Percentiles rank a stretch among this genome's conserved stretches.
These are phyloP conservation scores for Rutilus rutilus DNA, from an alignment of 2,113 vertebrate genomes.

Conservation along the genomic window DNA sequence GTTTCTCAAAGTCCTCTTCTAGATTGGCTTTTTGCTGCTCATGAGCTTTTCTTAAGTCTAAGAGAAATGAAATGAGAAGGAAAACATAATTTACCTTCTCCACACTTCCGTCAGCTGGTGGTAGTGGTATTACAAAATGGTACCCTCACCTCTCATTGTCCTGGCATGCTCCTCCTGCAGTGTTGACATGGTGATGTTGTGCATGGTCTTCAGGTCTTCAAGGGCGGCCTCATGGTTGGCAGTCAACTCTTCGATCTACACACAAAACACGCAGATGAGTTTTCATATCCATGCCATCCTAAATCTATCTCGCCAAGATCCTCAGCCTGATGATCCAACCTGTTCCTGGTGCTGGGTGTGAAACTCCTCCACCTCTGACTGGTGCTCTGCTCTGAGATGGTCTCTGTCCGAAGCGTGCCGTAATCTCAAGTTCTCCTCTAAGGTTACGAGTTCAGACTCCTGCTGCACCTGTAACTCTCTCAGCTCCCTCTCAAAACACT, in stretches of 20 bases:
- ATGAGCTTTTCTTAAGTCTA: slow-evolving; percentile 88
- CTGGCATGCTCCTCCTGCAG: slow-evolving; percentile 88
- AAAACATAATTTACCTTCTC: neutral
- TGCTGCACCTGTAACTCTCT: slow-evolving; percentile 83
- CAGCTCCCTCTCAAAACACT: slow-evolving; percentile 82
- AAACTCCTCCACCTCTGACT: slow-evolving; percentile 84
- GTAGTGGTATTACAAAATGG: slow-evolving; percentile 46
- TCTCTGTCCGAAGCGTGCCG: slow-evolving; percentile 77
- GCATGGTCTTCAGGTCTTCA: slow-evolving; percentile 85
- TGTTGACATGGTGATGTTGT: slow-evolving; percentile 81
- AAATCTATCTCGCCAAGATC: slow-evolving; percentile 28
- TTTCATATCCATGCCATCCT: neutral
- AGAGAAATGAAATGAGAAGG: neutral
- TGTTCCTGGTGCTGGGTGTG: slow-evolving; percentile 78
- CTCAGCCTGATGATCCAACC: slow-evolving; percentile 57
- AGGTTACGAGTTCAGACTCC: slow-evolving; percentile 78
- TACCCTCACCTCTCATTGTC: slow-evolving; percentile 84
- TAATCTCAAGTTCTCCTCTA: slow-evolving; percentile 83
- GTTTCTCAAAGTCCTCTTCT: slow-evolving; percentile 90
- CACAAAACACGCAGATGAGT: neutral
- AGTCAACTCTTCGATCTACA: slow-evolving; percentile 88
- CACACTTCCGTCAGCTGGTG: slow-evolving; percentile 65
- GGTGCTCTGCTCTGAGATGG: slow-evolving; percentile 82
- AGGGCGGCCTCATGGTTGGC: slow-evolving; percentile 80
- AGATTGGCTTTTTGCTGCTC: slow-evolving; percentile 88